Percentiles rank a stretch among this genome's conserved stretches.
These are phyloP conservation scores for Strongylocentrotus purpuratus DNA, from an alignment of 35 echinoderm and acorn worm species.

Conservation along the genomic window DNA sequence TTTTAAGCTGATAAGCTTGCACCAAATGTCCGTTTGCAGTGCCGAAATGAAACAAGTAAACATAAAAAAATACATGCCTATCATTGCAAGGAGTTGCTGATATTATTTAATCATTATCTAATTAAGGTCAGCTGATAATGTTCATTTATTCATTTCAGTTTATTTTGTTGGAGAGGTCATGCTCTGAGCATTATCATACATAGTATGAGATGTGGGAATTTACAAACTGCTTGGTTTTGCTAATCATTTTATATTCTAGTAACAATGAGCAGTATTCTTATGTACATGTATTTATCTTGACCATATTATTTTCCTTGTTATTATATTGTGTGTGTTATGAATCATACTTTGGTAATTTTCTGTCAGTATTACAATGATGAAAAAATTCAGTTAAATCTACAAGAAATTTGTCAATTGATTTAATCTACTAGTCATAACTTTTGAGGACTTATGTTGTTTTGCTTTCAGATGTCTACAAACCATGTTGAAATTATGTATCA, in stretches of 20 bases:
- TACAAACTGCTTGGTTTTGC: background rate
- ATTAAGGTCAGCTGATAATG: too few relatives aligned
- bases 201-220: background rate
- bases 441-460: background rate
- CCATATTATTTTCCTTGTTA: background rate
- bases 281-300: background rate
- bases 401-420: background rate
- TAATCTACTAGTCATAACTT: background rate
- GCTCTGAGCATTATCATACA: background rate
- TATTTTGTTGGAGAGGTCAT: background rate
- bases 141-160: background rate
- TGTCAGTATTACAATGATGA: constrained; percentile 3
- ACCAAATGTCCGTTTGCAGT: too few relatives aligned
- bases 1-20: too few relatives aligned
- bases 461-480: background rate
- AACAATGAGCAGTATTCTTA: background rate
- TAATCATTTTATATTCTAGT: background rate
- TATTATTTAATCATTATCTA: background rate
- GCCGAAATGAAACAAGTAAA: too few relatives aligned
- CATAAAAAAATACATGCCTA: background rate
- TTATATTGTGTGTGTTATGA: background rate
- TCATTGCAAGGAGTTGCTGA: background rate
- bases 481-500: background rate
- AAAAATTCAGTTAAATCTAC: background rate
- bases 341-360: background rate